phyloP scores from a whole-genome alignment of 1,140 invertebrate genomes.

The Popillia japonica region DNA sequence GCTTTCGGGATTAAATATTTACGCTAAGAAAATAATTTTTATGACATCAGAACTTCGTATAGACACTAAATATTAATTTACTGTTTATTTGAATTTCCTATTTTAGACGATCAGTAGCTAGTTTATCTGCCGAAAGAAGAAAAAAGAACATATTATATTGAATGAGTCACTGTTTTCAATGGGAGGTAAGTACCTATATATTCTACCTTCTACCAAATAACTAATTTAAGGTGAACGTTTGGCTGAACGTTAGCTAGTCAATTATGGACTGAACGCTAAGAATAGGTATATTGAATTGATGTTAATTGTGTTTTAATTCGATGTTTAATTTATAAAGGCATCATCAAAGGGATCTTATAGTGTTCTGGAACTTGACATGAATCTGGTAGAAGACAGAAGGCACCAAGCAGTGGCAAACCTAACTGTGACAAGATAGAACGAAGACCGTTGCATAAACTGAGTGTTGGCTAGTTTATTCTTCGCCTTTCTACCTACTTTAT shows the following conservation, averaged over 20 bases:
- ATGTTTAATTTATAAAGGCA: too few species aligned
- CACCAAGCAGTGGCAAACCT: too few species aligned
- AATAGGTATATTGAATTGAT: too few species aligned
- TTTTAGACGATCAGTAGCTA: constrained; percentile 1
- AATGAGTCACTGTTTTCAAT: background rate
- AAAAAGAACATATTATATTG: background rate
- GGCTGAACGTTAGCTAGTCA: background rate
- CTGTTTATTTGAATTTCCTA: constrained; percentile 15
- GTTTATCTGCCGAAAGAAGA: background rate
- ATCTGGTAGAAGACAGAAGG: too few species aligned
- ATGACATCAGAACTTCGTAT: constrained; percentile 3
- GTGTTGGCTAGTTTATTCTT: too few species aligned
- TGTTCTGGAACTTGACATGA: too few species aligned
- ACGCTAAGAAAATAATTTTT: background rate
- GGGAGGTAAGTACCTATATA: background rate
- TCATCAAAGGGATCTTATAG: too few species aligned
- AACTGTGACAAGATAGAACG: too few species aligned
- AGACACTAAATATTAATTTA: constrained; percentile 19
- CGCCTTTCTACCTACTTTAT: too few species aligned
- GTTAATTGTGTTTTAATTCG: too few species aligned
- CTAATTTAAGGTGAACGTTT: background rate
- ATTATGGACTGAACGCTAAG: too few species aligned
- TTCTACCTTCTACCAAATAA: background rate
- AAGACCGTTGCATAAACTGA: too few species aligned
- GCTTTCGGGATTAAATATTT: background rate